Percentiles rank a stretch among this genome's conserved stretches.
Conservation (phyloP, 2,113 vertebrate species). For the Bos javanicus region DNA sequence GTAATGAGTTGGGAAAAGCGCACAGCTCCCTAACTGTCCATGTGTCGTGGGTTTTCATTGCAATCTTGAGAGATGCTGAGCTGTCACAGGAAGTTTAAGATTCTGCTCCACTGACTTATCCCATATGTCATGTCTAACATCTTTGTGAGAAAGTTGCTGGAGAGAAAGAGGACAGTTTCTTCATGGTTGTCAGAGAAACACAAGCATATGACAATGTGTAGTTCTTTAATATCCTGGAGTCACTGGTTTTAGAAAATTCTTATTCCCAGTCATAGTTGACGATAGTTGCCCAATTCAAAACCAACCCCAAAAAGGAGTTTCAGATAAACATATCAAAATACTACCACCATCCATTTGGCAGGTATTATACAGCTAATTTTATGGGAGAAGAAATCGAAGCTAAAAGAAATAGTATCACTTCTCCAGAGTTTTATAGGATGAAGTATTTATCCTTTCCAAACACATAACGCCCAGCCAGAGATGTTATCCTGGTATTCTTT, state of each 20-base stretch:
- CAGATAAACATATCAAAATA: background rate
- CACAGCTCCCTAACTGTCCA: background rate
- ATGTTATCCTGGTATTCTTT: background rate
- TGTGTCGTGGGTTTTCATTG: background rate
- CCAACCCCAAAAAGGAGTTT: background rate
- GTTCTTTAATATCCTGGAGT: background rate
- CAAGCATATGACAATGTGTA: background rate
- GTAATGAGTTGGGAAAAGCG: background rate
- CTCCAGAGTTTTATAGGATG: background rate
- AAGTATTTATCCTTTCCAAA: background rate
- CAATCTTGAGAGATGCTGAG: background rate
- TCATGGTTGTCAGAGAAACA: background rate
- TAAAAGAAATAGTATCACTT: constrained; percentile 6
- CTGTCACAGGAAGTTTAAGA: background rate
- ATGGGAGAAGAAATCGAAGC: background rate
- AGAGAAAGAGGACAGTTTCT: background rate
- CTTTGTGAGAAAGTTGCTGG: background rate
- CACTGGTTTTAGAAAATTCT: background rate
- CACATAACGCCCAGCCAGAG: background rate
- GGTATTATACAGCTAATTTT: background rate
- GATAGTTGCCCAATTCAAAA: background rate
- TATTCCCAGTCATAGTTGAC: background rate
- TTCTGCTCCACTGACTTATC: background rate
- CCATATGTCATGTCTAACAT: background rate
- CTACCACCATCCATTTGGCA: background rate